These are phyloP conservation scores for Brachypteracias leptosomus DNA, from an alignment of 2,113 vertebrate species.

Conservation along the genomic window DNA sequence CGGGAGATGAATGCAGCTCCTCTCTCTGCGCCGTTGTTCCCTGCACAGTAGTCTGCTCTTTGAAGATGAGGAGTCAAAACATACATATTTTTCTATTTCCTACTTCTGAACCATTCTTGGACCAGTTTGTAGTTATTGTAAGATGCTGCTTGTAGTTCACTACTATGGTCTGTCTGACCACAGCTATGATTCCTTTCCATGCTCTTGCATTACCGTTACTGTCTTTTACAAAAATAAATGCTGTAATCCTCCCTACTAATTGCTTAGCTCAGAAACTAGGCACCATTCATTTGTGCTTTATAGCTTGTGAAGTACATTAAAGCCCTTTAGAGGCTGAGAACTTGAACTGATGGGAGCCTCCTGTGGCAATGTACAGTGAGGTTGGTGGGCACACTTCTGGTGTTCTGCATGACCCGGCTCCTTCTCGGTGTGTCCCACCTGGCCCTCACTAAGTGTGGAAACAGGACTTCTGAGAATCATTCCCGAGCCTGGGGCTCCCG, in stretches of 20 bases:
- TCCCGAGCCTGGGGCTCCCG: background rate
- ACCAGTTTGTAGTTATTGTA: background rate
- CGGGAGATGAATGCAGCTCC: background rate
- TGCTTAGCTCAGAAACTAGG: background rate
- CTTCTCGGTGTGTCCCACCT: background rate
- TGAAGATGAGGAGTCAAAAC: background rate
- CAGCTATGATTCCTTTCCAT: background rate
- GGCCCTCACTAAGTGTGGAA: background rate
- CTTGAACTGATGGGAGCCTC: background rate
- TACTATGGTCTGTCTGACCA: background rate
- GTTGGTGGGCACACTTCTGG: background rate
- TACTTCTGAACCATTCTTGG: background rate
- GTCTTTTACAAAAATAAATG: background rate
- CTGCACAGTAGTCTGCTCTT: background rate
- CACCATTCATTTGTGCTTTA: background rate
- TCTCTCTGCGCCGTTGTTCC: background rate
- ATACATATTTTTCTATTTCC: accelerated
- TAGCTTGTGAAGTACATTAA: background rate
- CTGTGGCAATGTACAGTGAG: background rate
- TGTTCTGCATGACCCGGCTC: background rate
- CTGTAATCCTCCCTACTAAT: background rate
- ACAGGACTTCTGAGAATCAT: background rate
- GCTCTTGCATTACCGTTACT: background rate
- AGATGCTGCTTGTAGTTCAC: background rate
- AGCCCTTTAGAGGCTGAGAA: background rate